Base-by-base conservation (phyloP, 2,113 vertebrate genomes). In the Herpailurus yagouaroundi region DNA sequence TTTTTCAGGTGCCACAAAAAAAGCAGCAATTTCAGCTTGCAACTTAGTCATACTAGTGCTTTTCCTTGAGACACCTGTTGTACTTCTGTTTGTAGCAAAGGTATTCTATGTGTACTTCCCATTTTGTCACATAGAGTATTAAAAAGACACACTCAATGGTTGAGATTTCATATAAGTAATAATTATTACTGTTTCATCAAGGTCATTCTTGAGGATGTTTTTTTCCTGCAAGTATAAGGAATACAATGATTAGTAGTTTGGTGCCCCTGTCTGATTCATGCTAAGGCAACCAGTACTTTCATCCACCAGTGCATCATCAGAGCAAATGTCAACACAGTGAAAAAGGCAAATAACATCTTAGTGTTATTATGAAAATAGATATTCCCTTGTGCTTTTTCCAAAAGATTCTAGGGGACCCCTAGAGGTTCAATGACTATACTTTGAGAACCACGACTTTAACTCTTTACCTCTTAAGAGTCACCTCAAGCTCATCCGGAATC, bases 131-230 rank as follows among this genome's bases (percentile, higher is more conserved):
- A 41, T 31, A 71, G 31, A 81, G 57, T 79, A 69, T 29, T 93
- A 76, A 92, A 92, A 71, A 81, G 15, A 63, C 33, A 63, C 29
- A 41, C 14, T 71, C 2, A 19, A 19, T 87, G 25, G n/a, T 33
- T 16, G 57, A 52, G n/a, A 77, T 80, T 93, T 97, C 96, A 63
- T 86, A 38, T 82, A 69, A 88, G 57, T 36, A 84, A 82, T 77
- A 64, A 13, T 91, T 57, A 77, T 31, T 45, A 45, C 25, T 83
- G 19, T 31, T 92, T 94, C 48, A 66, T 82, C 29, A 88, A 83
- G 38, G 12, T 36, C 36, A 68, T 96, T 92, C 57, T 64, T 57
- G 38, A 95, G 71, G 36, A 66, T 38, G 14, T 33, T 71, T 83
- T 90, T 93, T 74, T 85, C 19, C 21, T 85, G 13, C 8, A 60